These are phyloP conservation scores for Lasioglossum pauxillum DNA, from an alignment of 2,888 invertebrate genomes.

Conservation along the genomic window DNA sequence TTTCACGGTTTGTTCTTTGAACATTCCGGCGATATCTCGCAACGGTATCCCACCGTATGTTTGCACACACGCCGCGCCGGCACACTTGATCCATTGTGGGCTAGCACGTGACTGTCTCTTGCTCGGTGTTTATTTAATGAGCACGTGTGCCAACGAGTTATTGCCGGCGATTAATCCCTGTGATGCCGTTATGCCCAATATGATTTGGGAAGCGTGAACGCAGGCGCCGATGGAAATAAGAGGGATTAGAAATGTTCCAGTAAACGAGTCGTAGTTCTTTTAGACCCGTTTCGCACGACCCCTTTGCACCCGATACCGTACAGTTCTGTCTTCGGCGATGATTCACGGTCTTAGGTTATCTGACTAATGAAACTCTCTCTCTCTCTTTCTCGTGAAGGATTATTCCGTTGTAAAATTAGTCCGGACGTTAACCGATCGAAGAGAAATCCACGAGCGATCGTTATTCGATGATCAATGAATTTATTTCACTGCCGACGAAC, in stretches of 20 bases:
- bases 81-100: slow-evolving; percentile 24
- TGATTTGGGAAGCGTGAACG: slow-evolving; percentile 52
- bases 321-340: slow-evolving; percentile 61
- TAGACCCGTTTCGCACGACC: slow-evolving; percentile 70
- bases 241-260: slow-evolving; percentile 47
- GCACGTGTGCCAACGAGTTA: slow-evolving; percentile 36
- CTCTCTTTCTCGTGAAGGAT: slow-evolving; percentile 23
- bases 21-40: slow-evolving; percentile 21
- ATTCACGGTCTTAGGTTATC: slow-evolving; percentile 65
- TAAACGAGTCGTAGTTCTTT: slow-evolving; percentile 67
- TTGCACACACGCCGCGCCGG: slow-evolving; percentile 10
- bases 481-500: neutral
- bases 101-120: slow-evolving; percentile 1
- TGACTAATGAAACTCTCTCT: slow-evolving; percentile 65
- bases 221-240: slow-evolving; percentile 23
- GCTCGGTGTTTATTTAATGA: slow-evolving; percentile 37
- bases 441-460: slow-evolving; percentile 20
- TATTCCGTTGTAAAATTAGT: slow-evolving; percentile 35
- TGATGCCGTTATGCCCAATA: slow-evolving; percentile 52
- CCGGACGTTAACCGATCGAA: slow-evolving; percentile 34
- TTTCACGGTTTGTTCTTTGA: slow-evolving; percentile 36
- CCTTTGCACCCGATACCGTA: slow-evolving; percentile 72
- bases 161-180: slow-evolving; percentile 54
- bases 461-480: slow-evolving; percentile 44
- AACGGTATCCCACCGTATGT: slow-evolving; percentile 30